Base-by-base conservation (phyloP, 2,888 invertebrate species). In the Encarsia formosa region DNA sequence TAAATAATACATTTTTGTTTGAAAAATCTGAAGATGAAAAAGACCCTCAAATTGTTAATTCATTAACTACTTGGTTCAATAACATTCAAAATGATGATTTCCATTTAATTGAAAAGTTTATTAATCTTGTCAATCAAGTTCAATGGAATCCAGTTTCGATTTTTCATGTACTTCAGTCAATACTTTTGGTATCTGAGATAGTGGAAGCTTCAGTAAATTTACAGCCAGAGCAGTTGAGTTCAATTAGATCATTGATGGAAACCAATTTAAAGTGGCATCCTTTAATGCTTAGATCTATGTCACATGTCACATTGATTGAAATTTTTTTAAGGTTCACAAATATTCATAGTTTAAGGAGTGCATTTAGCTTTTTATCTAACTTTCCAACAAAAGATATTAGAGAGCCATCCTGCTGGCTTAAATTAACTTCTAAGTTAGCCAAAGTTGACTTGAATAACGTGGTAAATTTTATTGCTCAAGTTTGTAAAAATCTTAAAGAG, bases 121-220 rank as follows among this genome's bases (percentile, higher is more conserved):
- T 72, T 23, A 16, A 35, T 15, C 44, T 45, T 4, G 52, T 64
- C 11, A 51, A 55, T 3, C 31, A 56, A 35, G 42, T 70, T 38
- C 56, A 63, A 3, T 76, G 76, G 76, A 67, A 68, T 15, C 74
- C 75, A 20, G 63, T 75, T 18, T 65, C 76, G 1, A 58, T 76
- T 39, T 74, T 68, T 56, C 69, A 73, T 59, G 54, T 73, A 23
- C 15, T 57, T 9, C 46, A 52, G 23, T 43, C 54, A 41, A 13
- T 57, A 23, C 4, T 24, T 13, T 16, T n/a, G 35, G n/a, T 18
- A 34, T 49, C 44, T 38, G 31, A 47, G 16, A 31, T 31, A 26
- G 32, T 47, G 20, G n/a, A 49, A 5, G 16, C 24, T 40, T 32
- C 38, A 18, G 38, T 45, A 2, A 32, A 37, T 8, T 48, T 41